Evolutionary conservation across 2,797 vertebrate genomes (phyloP), one percentile per base, ranked within the genome.

Genomic region (Kryptopterus vitreolus): DNA sequence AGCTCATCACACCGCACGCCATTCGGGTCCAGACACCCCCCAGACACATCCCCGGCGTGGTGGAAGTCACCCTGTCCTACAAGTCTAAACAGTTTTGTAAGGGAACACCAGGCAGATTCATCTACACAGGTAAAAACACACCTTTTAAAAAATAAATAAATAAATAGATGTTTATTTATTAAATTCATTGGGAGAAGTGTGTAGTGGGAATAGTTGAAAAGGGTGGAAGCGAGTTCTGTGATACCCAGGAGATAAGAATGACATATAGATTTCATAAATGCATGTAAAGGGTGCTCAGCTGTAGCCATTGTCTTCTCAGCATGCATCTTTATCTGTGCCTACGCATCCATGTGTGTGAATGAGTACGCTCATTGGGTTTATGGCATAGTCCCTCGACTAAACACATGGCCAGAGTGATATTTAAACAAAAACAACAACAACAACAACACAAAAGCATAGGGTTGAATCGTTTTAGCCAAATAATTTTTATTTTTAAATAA

Each of bases 31-130:
- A 99, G 91, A 99, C 97, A n/a, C 97, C 94, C 7, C 94, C 93
- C 82, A 92, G 93, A 88, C 94, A 94, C 91, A 94, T 94, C 91
- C 94, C 94, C 0, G 98, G 98, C 61, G 98, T 99, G 81, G 98
- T 99, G 88, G 98, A 99, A 92, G 98, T 99, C 89, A 99, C 97
- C 89, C 91, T 99, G 94, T 99, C 98, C 91, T 99, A 99, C 93
- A 99, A 99, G 89, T 99, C 97, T 50, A 99, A 99, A 92, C 98
- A 99, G 90, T 99, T 99, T 91, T 99, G 98, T 93, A 99, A 99
- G 92, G 98, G 98, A 87, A 98, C 98, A 29, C 98, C 98, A 76
- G 98, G 98, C 85, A 95, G 98, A 90, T 99, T 99, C 95, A 98
- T 99, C 92, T 99, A 99, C 90, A 99, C 97, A 95, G 98, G 98